phyloP scores from a whole-genome alignment of 1,140 invertebrate species.

The Araneus ventricosus region DNA sequence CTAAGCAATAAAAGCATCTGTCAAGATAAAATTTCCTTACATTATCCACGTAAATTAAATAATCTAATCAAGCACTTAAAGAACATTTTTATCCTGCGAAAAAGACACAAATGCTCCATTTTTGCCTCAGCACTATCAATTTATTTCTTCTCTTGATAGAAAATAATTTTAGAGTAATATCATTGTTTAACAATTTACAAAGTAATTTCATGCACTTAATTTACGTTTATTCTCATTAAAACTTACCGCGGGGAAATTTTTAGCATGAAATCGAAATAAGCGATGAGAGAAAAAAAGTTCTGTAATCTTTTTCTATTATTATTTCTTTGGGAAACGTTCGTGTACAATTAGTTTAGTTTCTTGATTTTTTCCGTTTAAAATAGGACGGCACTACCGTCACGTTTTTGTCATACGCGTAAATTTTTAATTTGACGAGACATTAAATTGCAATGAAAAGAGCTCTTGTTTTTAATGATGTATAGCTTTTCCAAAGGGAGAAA shows the following conservation, averaged over 20 bases:
- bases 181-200: background rate
- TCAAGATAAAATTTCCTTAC: no score
- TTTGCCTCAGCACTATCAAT: background rate
- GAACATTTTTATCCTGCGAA: no score
- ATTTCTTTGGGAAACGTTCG: background rate
- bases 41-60: no score
- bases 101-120: background rate
- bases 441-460: background rate
- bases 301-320: no score
- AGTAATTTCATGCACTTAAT: background rate
- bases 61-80: no score
- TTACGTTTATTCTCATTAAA: background rate
- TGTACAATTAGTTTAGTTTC: constrained; percentile 15
- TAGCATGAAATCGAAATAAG: background rate
- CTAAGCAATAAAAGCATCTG: no score
- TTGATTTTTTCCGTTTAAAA: background rate
- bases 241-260: background rate
- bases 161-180: background rate
- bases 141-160: background rate
- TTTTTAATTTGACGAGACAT: background rate
- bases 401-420: background rate
- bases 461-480: background rate
- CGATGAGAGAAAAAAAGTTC: no score
- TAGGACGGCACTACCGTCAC: background rate
- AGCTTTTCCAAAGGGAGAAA: background rate